Evolutionary conservation across 2,113 vertebrate genomes (phyloP).

Genomic region (Upupa epops): DNA sequence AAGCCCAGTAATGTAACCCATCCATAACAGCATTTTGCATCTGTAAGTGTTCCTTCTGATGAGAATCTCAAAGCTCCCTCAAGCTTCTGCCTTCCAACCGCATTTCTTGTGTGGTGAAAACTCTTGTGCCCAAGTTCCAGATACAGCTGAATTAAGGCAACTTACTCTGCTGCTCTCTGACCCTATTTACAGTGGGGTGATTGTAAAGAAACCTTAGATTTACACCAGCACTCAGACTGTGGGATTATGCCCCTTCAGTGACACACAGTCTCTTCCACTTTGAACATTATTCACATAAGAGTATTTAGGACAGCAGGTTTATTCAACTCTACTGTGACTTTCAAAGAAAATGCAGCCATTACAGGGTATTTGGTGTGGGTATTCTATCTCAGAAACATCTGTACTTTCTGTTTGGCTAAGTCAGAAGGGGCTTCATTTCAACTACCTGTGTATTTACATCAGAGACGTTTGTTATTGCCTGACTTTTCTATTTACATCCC

Average conservation of each 20-base stretch:
- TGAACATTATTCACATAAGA: not conserved
- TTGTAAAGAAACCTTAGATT: not conserved
- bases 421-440: not conserved
- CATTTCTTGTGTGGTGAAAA: not conserved
- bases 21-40: not conserved
- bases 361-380: not conserved
- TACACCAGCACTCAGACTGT: not conserved
- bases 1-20: accelerated
- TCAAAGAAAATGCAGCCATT: not conserved
- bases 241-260: not conserved
- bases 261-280: not conserved
- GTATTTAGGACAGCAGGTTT: not conserved
- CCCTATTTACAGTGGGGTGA: not conserved
- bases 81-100: not conserved
- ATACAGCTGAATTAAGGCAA: not conserved
- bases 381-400: not conserved
- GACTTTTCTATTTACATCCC: not conserved
- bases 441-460: slow-evolving; percentile 16
- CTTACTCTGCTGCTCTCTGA: not conserved
- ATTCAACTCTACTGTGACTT: not conserved
- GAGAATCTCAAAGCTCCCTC: not conserved
- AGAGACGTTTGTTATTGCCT: slow-evolving; percentile 5
- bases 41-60: not conserved
- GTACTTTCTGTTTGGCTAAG: not conserved
- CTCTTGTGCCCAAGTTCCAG: not conserved